Percentiles rank a stretch among this genome's conserved stretches.
phyloP scores from a whole-genome alignment of 1,140 invertebrate genomes.

The Drosophila erecta region DNA sequence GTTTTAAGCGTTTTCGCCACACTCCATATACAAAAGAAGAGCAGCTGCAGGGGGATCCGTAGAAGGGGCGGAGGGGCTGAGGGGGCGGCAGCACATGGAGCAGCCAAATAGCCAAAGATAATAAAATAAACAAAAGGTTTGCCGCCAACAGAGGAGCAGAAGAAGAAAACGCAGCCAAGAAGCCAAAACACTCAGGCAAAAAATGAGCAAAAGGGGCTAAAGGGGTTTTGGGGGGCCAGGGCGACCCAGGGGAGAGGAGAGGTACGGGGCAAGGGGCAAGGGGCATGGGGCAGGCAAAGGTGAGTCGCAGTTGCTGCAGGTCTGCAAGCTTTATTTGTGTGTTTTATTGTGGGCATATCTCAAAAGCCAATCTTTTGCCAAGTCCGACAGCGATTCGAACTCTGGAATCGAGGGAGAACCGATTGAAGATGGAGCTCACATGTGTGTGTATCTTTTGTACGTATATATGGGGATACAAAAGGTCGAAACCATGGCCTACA shows the following conservation, averaged over 20 bases:
- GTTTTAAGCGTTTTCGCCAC: constrained; percentile 81
- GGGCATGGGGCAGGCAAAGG: constrained; percentile 43
- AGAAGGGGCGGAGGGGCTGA: constrained; percentile 1
- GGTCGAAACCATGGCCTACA: constrained; percentile 3
- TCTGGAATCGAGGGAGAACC: constrained; percentile 42
- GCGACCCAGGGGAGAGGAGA: neutral
- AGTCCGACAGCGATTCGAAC: constrained; percentile 64
- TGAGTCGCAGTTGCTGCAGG: constrained; percentile 76
- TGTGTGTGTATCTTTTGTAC: constrained; percentile 7
- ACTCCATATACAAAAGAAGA: constrained; percentile 75
- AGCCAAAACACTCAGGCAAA: constrained; percentile 46
- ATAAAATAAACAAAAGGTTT: constrained; percentile 83
- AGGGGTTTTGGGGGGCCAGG: too few relatives aligned
- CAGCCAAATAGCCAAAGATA: constrained; percentile 80
- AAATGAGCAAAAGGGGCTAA: neutral
- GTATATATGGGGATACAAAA: neutral
- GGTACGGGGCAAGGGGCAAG: neutral
- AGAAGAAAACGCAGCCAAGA: constrained; percentile 64
- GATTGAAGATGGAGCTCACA: constrained; percentile 43
- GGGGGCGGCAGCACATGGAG: constrained; percentile 44
- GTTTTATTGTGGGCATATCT: constrained; percentile 82
- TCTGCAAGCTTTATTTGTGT: constrained; percentile 80
- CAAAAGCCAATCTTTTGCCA: constrained; percentile 77
- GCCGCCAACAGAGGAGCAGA: constrained; percentile 49
- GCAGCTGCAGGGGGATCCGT: constrained; percentile 11